Base-by-base conservation (phyloP, 2,888 invertebrate species). In the Lepidocyrtoides sp. region DNA sequence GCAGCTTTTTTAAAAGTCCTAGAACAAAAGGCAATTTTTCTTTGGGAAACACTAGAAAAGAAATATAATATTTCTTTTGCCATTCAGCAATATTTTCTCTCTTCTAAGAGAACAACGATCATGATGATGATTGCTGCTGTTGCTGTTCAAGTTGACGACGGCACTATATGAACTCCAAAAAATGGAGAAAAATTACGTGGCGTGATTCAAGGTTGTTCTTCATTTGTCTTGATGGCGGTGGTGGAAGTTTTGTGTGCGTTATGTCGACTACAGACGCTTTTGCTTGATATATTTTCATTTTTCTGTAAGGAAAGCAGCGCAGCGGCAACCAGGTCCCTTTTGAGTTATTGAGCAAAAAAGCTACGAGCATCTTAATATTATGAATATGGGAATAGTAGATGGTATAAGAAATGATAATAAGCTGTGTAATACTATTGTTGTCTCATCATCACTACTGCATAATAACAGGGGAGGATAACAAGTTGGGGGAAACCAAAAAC, bases 131-230 rank as follows among this genome's bases (percentile, higher is more conserved):
- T 17, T 66, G 20, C 36, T 26, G 17, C n/a, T 14, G 63, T 23
- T 36, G 82, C 60, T 82, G 32, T 82, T 79, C 29, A 26, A 32
- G 32, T 66, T 69, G 89, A 89, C 75, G 72, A 75, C 57, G 57
- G 77, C 60, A 4, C 60, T 89, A 2, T 48, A 63, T 83, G 84
- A 89, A 84, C 84, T 84, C 63, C 63, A 92, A 91, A 87, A 77
- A 85, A 92, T 85, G 86, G 81, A 92, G 91, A 92, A 91, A 92
- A 91, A 91, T 92, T 91, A 87, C 86, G 83, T 92, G 77, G 92
- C 92, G 92, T 91, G 92, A 92, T 92, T 91, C 89, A 85, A 81
- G 89, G 66, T 77, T 92, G 92, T 92, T 91, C 91, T 91, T 92
- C 92, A 91, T 92, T 89, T 91, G 57, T 91, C 87, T 86, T 44